Conservation (phyloP, 2,797 vertebrate species). For the Hybognathus amarus region DNA sequence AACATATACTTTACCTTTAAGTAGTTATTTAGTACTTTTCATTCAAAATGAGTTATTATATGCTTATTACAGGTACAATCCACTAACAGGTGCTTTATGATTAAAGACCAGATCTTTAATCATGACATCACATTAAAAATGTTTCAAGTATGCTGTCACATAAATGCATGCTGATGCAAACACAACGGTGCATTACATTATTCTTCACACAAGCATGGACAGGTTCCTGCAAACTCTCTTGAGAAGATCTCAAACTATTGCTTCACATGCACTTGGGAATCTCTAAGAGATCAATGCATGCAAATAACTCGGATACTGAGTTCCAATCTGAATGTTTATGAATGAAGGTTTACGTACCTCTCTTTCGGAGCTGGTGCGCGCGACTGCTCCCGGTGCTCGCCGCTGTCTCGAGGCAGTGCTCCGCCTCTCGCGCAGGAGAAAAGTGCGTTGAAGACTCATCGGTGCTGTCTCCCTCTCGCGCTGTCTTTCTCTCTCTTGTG, state of each 20-base stretch:
- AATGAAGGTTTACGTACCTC: conserved; percentile 24
- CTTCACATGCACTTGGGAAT: not conserved
- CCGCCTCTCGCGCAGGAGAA: conserved; percentile 42
- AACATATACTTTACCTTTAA: not conserved
- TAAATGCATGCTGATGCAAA: not conserved
- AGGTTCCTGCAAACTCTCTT: not conserved
- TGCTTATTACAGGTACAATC: not conserved
- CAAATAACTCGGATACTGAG: not conserved
- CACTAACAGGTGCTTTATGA: too few species aligned
- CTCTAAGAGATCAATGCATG: not conserved
- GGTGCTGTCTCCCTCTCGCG: conserved; percentile 8
- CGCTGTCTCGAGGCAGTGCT: conserved; percentile 65
- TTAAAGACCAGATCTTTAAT: not conserved
- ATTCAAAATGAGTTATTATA: not conserved
- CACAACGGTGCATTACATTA: not conserved
- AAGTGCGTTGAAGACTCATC: conserved; percentile 33
- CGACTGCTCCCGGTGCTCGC: conserved; percentile 94
- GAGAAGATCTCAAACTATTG: conserved; percentile 1
- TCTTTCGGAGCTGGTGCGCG: conserved; percentile 95
- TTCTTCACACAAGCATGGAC: not conserved
- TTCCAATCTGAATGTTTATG: not conserved
- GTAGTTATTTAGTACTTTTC: not conserved
- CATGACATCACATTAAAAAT: not conserved
- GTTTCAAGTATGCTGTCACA: not conserved
- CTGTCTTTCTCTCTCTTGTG: conserved; percentile 62